These are phyloP conservation scores for Sakesphorus luctuosus DNA, from an alignment of 2,113 vertebrate species.

Conservation along the genomic window DNA sequence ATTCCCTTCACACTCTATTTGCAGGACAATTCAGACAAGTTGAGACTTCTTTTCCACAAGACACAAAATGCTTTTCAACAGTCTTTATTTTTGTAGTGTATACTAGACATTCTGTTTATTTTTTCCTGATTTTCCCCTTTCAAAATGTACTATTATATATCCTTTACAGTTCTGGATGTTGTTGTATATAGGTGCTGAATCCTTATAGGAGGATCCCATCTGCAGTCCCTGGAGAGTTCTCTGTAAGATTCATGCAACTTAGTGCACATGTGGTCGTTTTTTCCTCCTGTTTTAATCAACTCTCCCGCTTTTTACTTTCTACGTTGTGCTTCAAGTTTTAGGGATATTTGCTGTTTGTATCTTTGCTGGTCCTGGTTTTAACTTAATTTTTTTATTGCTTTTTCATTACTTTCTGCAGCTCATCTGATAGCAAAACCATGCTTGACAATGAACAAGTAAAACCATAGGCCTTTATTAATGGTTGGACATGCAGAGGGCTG, in stretches of 20 bases:
- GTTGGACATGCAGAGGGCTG: not conserved
- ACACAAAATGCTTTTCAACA: not conserved
- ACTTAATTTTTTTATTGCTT: not conserved
- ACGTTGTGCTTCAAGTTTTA: not conserved
- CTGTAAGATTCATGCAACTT: not conserved
- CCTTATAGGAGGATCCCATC: not conserved
- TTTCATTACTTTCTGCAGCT: not conserved
- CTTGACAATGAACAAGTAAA: not conserved
- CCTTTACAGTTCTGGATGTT: not conserved
- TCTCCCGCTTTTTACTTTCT: not conserved
- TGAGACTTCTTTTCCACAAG: not conserved
- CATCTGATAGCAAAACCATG: not conserved
- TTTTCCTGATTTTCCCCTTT: not conserved
- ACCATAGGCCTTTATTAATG: not conserved
- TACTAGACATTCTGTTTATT: not conserved
- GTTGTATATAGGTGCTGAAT: not conserved
- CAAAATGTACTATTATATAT: not conserved
- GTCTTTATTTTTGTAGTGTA: not conserved
- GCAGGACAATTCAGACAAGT: not conserved
- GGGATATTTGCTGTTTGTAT: not conserved
- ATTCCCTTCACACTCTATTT: not conserved
- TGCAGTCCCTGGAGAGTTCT: not conserved
- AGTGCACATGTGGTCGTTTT: fast-evolving
- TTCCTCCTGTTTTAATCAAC: not conserved
- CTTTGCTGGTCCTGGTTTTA: not conserved